Percentiles rank a stretch among this genome's conserved stretches.
Conservation (phyloP, 1,140 invertebrate genomes). For the Procambarus clarkii region DNA sequence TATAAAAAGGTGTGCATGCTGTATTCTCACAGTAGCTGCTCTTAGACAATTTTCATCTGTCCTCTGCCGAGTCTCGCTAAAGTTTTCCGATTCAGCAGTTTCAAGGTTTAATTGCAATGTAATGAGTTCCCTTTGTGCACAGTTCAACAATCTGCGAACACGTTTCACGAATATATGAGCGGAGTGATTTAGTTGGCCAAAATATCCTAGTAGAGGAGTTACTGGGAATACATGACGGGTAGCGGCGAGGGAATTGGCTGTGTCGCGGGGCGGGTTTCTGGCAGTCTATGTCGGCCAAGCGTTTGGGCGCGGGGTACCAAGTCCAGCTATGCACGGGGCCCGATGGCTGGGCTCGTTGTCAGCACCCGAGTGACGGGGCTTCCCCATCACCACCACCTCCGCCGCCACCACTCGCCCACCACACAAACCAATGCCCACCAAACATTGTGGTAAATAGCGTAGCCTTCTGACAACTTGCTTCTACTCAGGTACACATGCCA, state of each 20-base stretch:
- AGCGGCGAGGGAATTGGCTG: neutral
- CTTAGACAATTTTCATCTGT: neutral
- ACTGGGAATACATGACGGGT: neutral
- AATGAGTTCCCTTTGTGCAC: neutral
- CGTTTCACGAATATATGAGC: neutral
- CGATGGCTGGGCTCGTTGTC: constrained; percentile 28
- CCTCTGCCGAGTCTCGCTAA: neutral
- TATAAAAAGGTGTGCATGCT: constrained; percentile 67
- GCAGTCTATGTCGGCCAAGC: neutral
- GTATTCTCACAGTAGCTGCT: constrained; percentile 2
- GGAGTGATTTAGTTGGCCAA: neutral
- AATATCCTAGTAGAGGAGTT: neutral
- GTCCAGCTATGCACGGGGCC: constrained; percentile 12
- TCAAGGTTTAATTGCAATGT: neutral
- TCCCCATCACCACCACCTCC: constrained; percentile 32
- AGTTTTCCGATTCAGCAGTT: constrained; percentile 5
- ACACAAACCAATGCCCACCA: constrained; percentile 19
- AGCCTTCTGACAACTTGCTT: neutral
- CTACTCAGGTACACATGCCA: constrained; percentile 21
- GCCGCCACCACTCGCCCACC: constrained; percentile 5
- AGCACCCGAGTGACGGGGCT: constrained; percentile 36
- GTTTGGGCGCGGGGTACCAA: constrained; percentile 10
- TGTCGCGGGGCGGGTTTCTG: neutral
- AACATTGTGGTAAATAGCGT: constrained; percentile 16
- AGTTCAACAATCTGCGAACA: neutral